Conservation (phyloP, 2,113 vertebrate species). For the Ammodramus savannarum region DNA sequence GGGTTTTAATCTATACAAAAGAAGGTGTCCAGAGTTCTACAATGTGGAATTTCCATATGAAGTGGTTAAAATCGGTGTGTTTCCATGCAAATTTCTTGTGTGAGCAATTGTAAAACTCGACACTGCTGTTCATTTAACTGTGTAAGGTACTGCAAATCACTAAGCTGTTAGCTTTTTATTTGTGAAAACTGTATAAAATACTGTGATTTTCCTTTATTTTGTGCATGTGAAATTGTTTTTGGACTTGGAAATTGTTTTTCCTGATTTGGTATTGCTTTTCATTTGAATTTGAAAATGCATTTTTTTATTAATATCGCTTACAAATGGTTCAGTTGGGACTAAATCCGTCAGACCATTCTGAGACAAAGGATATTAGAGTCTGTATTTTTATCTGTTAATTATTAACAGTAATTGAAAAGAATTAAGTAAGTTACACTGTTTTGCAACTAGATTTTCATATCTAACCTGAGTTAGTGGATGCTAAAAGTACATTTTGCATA, state of each 20-base stretch:
- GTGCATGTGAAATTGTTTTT: neutral
- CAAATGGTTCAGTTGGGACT: neutral
- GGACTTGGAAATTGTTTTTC: neutral
- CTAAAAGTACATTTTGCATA: neutral
- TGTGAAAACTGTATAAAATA: neutral
- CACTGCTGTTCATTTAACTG: neutral
- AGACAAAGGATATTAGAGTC: neutral
- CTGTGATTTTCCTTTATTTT: neutral
- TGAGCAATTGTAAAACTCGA: neutral
- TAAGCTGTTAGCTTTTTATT: neutral
- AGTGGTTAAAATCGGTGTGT: neutral
- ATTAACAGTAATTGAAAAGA: neutral
- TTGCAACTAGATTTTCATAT: neutral
- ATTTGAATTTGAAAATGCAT: neutral
- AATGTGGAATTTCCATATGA: neutral
- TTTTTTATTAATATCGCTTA: neutral
- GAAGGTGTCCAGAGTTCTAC: neutral
- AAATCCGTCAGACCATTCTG: neutral
- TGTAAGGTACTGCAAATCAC: neutral
- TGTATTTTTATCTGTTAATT: neutral
- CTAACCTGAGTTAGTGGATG: neutral
- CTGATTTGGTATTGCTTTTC: neutral
- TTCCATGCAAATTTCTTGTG: neutral
- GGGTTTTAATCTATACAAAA: neutral
- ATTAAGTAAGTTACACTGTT: neutral